These are phyloP conservation scores for Natator depressus DNA, from an alignment of 2,113 vertebrate genomes.

Conservation along the genomic window DNA sequence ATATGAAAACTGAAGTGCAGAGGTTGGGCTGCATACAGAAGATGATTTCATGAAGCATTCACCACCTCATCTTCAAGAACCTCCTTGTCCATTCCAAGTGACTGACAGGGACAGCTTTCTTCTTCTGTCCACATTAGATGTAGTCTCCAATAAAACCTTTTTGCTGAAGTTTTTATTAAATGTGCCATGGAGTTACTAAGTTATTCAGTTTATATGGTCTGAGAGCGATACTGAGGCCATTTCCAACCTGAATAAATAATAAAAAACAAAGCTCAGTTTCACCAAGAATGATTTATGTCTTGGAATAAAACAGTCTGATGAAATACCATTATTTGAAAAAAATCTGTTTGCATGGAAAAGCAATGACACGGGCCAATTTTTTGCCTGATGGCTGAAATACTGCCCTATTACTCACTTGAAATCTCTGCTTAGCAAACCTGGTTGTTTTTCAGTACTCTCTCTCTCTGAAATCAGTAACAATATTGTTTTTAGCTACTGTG, in stretches of 20 bases:
- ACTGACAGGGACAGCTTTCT: neutral
- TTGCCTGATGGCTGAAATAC: neutral
- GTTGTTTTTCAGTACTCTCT: conserved; percentile 15
- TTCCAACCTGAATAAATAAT: conserved; percentile 3
- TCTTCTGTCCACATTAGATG: neutral
- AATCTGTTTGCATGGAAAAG: neutral
- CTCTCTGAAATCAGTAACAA: neutral
- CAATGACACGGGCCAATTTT: neutral
- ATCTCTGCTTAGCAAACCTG: neutral
- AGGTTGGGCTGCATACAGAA: neutral
- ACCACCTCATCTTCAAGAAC: neutral
- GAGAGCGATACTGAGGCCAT: neutral
- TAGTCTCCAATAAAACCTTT: neutral
- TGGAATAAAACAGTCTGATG: conserved; percentile 8
- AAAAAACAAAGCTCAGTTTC: conserved; percentile 27
- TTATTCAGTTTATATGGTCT: neutral
- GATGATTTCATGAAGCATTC: neutral
- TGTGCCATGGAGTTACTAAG: neutral
- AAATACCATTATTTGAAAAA: neutral
- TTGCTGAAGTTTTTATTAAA: neutral
- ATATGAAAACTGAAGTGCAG: neutral
- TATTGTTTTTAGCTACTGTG: neutral
- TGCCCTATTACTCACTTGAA: neutral
- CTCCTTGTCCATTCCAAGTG: neutral
- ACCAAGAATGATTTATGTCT: conserved; percentile 14